Conservation (phyloP, 2,888 invertebrate genomes). For the Seira sanloemensis region DNA sequence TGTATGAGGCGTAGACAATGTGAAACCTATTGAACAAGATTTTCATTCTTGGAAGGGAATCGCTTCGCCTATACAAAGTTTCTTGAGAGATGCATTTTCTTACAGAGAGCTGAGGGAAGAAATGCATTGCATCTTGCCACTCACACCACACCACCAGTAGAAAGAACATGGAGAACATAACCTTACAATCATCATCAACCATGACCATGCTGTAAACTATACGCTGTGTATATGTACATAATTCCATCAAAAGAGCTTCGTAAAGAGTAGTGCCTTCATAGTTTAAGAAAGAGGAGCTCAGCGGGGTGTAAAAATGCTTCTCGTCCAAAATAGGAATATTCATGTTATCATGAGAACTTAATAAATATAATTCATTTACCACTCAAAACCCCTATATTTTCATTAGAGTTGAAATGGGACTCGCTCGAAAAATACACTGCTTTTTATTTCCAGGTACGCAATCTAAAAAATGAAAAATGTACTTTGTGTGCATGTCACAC, state of each 20-base stretch:
- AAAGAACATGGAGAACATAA: no score
- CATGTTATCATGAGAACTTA: background rate
- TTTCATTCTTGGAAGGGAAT: background rate
- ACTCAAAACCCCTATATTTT: background rate
- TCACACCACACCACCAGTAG: no score
- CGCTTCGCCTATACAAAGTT: background rate
- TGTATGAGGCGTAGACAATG: background rate
- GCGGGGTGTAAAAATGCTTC: constrained; percentile 2
- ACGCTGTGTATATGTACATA: no score
- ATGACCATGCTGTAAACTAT: background rate
- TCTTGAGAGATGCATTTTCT: background rate
- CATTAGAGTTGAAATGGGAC: no score
- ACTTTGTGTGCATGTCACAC: no score
- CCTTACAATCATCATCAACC: background rate
- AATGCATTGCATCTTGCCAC: no score
- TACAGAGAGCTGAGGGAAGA: no score
- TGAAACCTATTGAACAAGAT: background rate
- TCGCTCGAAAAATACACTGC: no score
- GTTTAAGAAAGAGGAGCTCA: background rate
- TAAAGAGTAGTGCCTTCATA: no score
- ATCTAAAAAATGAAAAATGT: no score
- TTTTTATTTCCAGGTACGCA: no score
- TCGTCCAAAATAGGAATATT: background rate
- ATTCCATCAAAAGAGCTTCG: no score
- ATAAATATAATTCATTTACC: background rate